These are phyloP conservation scores for Tinea semifulvella DNA, from an alignment of 2,888 invertebrate species.

Conservation along the genomic window DNA sequence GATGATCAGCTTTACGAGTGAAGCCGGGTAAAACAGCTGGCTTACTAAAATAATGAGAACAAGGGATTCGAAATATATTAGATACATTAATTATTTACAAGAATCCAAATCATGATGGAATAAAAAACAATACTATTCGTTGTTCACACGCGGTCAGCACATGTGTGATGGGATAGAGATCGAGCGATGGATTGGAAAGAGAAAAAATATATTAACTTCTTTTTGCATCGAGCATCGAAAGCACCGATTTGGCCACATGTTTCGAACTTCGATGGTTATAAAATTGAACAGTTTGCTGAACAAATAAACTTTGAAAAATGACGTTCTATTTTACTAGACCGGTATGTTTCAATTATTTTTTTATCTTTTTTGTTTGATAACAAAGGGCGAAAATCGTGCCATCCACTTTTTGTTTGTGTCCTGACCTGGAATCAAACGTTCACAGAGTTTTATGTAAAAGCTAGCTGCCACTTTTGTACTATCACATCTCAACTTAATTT, in stretches of 20 bases:
- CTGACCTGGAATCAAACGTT: too few relatives aligned
- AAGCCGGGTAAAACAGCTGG: too few relatives aligned
- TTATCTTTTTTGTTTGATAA: too few relatives aligned
- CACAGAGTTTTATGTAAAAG: too few relatives aligned
- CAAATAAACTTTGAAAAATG: conserved; percentile 6
- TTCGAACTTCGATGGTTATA: conserved; percentile 32
- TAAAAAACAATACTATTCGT: conserved; percentile 41
- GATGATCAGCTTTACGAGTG: too few relatives aligned
- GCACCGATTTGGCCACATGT: conserved; percentile 53
- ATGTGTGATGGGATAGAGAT: conserved; percentile 37
- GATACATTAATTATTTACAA: background rate
- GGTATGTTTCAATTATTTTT: too few relatives aligned
- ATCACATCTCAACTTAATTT: too few relatives aligned
- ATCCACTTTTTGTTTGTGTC: too few relatives aligned
- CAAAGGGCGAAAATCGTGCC: too few relatives aligned
- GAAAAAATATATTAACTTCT: conserved; percentile 24
- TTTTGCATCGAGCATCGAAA: conserved; percentile 31
- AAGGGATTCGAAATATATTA: too few relatives aligned
- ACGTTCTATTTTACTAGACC: conserved; percentile 1
- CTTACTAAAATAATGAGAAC: too few relatives aligned
- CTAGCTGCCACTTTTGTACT: too few relatives aligned
- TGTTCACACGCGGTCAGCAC: conserved; percentile 48
- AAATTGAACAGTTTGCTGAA: conserved; percentile 21
- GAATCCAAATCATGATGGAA: background rate
- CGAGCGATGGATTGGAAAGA: conserved; percentile 27